Evolutionary conservation across 2,113 vertebrate genomes (phyloP), one percentile per base, ranked within the genome.

Genomic region (Buteo buteo): DNA sequence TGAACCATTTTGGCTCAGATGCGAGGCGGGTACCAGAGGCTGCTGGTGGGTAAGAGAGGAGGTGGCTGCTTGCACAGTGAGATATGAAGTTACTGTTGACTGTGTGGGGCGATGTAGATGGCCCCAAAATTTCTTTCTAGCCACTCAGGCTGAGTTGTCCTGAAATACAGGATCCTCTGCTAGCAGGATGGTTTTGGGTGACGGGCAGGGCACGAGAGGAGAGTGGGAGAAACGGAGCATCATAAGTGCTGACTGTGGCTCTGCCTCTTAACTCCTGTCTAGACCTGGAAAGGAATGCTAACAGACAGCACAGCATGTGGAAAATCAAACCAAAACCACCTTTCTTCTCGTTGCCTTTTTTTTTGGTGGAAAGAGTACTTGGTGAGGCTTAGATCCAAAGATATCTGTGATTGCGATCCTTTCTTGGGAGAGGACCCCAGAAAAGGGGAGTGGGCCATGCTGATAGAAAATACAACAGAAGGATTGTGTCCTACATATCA

Each of bases 401-500:
- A 59, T 15, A 55, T 71, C 28, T 32, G 29, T 7, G 28, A 16
- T 50, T 8, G 1, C 14, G 6, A 34, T 50, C 45, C 11, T 57
- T 69, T 25, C 34, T 28, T 72, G 26, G 49, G 49, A 64, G 11
- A 73, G 8, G 7, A 34, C 7, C 10, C 22, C 6, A 28, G 31
- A 65, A 54, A 32, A 9, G 25, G 58, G 24, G 24, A 66, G 47
- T 29, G 9, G 19, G 22, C 22, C 54, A 2, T 31, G 16, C 13
- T 42, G 44, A 3, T 9, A n/a, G 47, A n/a, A 72, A 44, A 22
- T 34, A 17, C 3, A 61, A 19, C 36, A 28, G 28, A 19, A 62
- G 13, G 32, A 45, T 57, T 0, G 0, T n/a, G 10, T 45, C 72
- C 36, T 55, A 1, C 4, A 0, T 49, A 3, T 71, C 22, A 7